Evolutionary conservation across 2,113 vertebrate genomes (phyloP), one percentile per base, ranked within the genome.

Genomic region (Tupaia tana): DNA sequence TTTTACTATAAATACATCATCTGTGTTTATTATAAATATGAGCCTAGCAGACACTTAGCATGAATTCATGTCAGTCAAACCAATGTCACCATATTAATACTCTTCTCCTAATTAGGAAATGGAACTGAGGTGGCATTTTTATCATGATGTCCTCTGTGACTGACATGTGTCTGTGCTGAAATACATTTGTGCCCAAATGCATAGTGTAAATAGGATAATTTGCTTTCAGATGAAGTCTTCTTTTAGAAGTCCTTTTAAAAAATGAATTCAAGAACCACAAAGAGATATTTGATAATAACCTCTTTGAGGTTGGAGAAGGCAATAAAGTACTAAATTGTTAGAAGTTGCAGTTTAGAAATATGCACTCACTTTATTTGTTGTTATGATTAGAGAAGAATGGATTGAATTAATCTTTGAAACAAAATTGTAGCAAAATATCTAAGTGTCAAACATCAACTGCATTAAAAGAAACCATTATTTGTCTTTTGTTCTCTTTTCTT

Each of bases 51-150:
- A 96, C 84, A 93, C 73, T 96, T 91, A 95, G 78, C 75, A 92
- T 24, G 95, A 94, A 97, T 87, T 94, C 61, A 89, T 96, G 94
- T 98, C 96, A 97, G 92, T 98, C 97, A 97, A 93, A 92, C 43
- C 89, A 83, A 70, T 97, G 88, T 94, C 93, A 94, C 31, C 7
- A 9, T 94, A 92, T 95, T 96, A 96, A 96, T 97, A 96, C 18
- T 93, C 64, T 85, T 90, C 93, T 97, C 96, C 87, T 98, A 97
- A 96, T 94, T 98, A 95, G 69, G 81, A 96, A 98, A 96, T 95
- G 66, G 63, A 94, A 79, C 81, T 88, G 56, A 96, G 52, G 22
- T 96, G 87, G 31, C 86, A 97, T 98, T 98, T 97, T 95, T 90
- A 93, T 96, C 63, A 90, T 3, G 9, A 94, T 9, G 52, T 43